A percentile compares a stretch with the other conserved stretches of the same genome.
Evolutionary conservation across 1,140 invertebrate genomes (phyloP).

Genomic region (Araneus ventricosus): DNA sequence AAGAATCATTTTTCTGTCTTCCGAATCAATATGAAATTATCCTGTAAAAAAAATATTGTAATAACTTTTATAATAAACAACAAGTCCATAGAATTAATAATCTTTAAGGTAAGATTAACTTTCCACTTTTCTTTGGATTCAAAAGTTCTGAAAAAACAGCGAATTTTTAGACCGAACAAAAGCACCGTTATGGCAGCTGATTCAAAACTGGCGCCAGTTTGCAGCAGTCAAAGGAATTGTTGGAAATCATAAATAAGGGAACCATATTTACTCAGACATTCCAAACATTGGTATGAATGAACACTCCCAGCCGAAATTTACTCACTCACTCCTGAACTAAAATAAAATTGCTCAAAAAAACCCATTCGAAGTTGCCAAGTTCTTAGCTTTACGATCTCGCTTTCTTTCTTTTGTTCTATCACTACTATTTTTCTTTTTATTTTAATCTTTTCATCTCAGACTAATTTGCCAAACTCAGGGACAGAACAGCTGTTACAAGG

Average conservation of each 20-base stretch:
- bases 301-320: not conserved
- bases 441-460: constrained; percentile 41
- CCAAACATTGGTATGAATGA: constrained; percentile 6
- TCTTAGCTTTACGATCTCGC: constrained; percentile 23
- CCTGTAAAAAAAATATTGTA: no score
- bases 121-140: no score
- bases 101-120: no score
- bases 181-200: not conserved
- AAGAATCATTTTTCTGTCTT: no score
- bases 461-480: constrained; percentile 45
- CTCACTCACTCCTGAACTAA: not conserved
- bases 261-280: not conserved
- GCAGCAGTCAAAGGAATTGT: not conserved
- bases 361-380: constrained; percentile 19
- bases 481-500: constrained; percentile 23
- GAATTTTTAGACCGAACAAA: not conserved
- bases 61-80: no score
- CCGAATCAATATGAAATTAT: no score
- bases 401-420: constrained; percentile 43
- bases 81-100: no score
- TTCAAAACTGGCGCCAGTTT: not conserved
- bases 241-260: not conserved
- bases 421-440: not conserved
- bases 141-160: no score
- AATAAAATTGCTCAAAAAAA: not conserved